phyloP scores from a whole-genome alignment of 2,797 vertebrate genomes.

The Mus caroli region DNA sequence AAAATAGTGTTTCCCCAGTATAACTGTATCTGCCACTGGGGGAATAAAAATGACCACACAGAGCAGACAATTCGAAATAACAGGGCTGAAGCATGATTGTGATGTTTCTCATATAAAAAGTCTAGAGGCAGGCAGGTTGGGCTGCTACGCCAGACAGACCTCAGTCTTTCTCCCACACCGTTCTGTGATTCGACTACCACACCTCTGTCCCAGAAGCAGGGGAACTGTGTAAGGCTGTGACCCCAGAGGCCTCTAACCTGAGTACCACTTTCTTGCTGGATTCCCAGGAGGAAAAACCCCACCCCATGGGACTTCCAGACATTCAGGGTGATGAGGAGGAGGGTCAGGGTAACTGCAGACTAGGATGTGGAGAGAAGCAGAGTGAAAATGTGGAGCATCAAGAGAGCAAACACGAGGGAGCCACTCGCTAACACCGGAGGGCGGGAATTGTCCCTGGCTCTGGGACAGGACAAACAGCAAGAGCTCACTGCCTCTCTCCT shows the following conservation, averaged over 20 bases:
- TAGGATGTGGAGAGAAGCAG: not conserved
- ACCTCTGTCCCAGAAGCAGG: not conserved
- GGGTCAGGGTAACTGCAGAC: not conserved
- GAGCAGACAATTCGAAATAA: not conserved
- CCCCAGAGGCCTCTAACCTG: not conserved
- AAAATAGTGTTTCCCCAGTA: conserved; percentile 67
- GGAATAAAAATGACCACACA: not conserved
- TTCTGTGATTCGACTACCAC: not conserved
- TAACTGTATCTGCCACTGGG: not conserved
- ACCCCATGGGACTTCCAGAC: no score
- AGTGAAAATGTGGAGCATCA: not conserved
- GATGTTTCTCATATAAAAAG: not conserved
- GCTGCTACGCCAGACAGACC: not conserved
- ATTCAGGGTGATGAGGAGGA: not conserved
- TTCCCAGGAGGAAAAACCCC: not conserved
- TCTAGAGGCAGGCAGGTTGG: not conserved
- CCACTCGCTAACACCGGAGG: not conserved
- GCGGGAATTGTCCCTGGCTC: not conserved
- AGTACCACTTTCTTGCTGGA: not conserved
- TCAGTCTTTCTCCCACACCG: not conserved
- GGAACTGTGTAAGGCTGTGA: no score
- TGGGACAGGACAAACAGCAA: not conserved
- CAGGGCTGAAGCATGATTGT: not conserved
- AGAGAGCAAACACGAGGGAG: not conserved
- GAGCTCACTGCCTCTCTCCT: not conserved